A percentile compares a stretch with the other conserved stretches of the same genome.
phyloP scores from a whole-genome alignment of 2,113 vertebrate species.

The Varanus komodoensis region DNA sequence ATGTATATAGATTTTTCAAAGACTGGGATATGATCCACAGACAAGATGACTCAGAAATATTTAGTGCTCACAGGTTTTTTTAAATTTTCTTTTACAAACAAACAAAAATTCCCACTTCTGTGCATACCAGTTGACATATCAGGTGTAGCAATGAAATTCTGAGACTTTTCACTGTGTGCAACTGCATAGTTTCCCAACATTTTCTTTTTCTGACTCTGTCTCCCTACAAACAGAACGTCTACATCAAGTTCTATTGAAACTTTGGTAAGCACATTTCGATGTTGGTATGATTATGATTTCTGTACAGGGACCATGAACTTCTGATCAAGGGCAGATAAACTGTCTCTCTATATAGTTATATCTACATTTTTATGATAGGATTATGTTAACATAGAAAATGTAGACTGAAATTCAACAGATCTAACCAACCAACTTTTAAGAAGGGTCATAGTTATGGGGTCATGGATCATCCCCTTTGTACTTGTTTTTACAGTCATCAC shows the following conservation, averaged over 20 bases:
- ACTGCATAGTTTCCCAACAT: background rate
- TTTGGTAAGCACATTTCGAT: no score
- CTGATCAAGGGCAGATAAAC: background rate
- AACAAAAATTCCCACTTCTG: background rate
- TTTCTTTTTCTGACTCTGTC: background rate
- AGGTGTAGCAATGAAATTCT: constrained; percentile 12
- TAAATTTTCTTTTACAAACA: background rate
- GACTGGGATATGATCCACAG: background rate
- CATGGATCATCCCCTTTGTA: no score
- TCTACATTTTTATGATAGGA: no score
- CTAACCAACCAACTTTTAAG: no score
- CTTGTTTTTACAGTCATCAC: no score
- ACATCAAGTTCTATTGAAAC: no score
- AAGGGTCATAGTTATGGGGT: no score
- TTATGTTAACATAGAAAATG: no score
- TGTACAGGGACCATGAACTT: background rate
- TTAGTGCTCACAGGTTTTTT: background rate
- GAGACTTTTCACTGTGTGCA: accelerated
- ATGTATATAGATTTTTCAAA: accelerated
- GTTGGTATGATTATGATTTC: background rate
- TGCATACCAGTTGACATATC: background rate
- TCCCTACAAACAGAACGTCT: background rate
- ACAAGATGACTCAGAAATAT: accelerated
- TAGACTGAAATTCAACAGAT: no score
- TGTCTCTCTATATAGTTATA: no score